Evolutionary conservation across 2,888 invertebrate species (phyloP).

Genomic region (Rhabditoides inermis): DNA sequence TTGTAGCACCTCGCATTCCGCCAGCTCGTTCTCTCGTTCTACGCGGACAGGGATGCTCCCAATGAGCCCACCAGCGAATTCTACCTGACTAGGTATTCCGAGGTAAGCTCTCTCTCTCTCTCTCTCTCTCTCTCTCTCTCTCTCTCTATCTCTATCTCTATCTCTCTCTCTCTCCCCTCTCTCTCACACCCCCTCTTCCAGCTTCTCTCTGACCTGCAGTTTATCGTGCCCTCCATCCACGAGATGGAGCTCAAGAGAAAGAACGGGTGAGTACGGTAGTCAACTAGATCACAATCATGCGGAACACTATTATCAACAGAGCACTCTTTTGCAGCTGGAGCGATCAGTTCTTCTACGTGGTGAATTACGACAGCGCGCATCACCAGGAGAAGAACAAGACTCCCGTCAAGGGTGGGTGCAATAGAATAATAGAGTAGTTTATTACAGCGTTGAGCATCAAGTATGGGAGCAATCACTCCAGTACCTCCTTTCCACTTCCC

Average conservation of each 20-base stretch:
- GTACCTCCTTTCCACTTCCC: no score
- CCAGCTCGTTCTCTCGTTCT: conserved; percentile 9
- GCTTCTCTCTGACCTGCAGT: conserved; percentile 30
- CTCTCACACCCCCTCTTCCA: conserved; percentile 5
- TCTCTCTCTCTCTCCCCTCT: neutral
- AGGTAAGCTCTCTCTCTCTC: conserved; percentile 12
- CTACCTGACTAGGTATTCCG: conserved; percentile 26
- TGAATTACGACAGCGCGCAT: conserved; percentile 10
- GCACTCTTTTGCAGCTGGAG: no score
- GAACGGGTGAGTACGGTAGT: conserved; percentile 21
- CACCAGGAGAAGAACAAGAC: no score
- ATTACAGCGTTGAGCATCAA: no score
- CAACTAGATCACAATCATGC: no score
- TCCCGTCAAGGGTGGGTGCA: no score
- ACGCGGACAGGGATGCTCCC: conserved; percentile 8
- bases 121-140: no score
- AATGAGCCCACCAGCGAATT: conserved; percentile 7
- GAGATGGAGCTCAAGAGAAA: conserved; percentile 26
- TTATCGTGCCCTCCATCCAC: conserved; percentile 31
- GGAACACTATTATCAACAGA: no score
- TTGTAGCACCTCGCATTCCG: no score
- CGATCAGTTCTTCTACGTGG: conserved; percentile 23
- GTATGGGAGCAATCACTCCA: no score
- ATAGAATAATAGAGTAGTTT: no score
- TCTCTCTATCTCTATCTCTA: no score